phyloP scores from a whole-genome alignment of 2,888 invertebrate species.

The Hypsopygia costalis region DNA sequence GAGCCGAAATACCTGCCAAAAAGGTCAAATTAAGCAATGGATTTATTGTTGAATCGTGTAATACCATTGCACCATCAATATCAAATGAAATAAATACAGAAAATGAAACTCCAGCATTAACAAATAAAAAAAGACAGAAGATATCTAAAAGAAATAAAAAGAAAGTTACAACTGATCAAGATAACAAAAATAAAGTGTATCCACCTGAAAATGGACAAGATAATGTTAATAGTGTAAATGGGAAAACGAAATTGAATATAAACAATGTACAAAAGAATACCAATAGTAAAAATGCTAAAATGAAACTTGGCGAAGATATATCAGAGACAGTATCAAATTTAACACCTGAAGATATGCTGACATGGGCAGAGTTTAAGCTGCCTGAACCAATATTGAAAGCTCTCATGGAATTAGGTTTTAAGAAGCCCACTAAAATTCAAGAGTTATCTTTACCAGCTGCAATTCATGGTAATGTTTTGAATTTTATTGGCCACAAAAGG shows the following conservation, averaged over 20 bases:
- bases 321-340: conserved; percentile 32
- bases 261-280: conserved; percentile 7
- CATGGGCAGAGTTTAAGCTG: conserved; percentile 86
- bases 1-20: conserved; percentile 38
- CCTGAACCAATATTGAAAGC: conserved; percentile 86
- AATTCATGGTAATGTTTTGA: conserved; percentile 86
- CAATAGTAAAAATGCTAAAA: conserved; percentile 25
- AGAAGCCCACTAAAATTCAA: conserved; percentile 94
- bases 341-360: conserved; percentile 70
- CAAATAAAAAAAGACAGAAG: conserved; percentile 16
- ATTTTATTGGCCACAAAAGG: no score
- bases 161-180: conserved; percentile 4
- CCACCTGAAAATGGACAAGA: not conserved
- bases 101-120: conserved; percentile 7
- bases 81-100: conserved; percentile 30
- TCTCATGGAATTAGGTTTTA: conserved; percentile 87
- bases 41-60: conserved; percentile 56
- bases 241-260: not conserved
- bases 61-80: conserved; percentile 38
- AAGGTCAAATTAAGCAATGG: conserved; percentile 54
- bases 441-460: conserved; percentile 89
- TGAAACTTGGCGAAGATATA: conserved; percentile 50
- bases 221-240: not conserved
- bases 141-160: conserved; percentile 21
- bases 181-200: not conserved